phyloP scores from a whole-genome alignment of 2,888 invertebrate species.

The Bruchidius siliquastri region DNA sequence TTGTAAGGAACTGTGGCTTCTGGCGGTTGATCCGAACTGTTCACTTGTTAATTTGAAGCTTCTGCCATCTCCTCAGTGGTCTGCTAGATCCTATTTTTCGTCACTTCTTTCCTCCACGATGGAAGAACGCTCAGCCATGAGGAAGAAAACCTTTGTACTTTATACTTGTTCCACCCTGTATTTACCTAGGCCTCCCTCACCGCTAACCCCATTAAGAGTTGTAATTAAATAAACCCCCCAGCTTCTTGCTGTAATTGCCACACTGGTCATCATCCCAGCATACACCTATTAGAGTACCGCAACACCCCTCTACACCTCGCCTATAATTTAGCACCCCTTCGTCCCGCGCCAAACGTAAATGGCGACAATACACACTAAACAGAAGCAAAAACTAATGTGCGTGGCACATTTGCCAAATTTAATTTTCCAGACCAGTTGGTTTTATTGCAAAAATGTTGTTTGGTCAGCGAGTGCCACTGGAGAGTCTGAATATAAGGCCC shows the following conservation, averaged over 20 bases:
- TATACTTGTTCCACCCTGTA: neutral
- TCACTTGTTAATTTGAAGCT: too few species aligned
- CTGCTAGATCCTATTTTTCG: too few species aligned
- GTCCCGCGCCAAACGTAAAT: constrained; percentile 26
- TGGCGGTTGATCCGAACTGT: too few species aligned
- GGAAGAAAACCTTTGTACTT: too few species aligned
- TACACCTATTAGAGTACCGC: neutral
- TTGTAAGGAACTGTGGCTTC: too few species aligned
- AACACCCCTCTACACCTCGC: neutral
- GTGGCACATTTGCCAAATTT: constrained; percentile 47
- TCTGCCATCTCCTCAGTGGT: too few species aligned
- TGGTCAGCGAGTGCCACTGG: constrained; percentile 33
- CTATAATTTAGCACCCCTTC: neutral
- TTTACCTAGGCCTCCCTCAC: neutral
- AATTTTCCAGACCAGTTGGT: constrained; percentile 45
- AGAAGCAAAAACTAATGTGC: constrained; percentile 46
- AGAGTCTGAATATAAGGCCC: constrained; percentile 32
- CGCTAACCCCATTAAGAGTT: neutral
- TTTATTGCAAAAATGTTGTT: constrained; percentile 43
- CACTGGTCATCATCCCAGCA: neutral
- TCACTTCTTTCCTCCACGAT: too few species aligned
- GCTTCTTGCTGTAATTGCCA: neutral
- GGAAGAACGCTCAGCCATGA: too few species aligned
- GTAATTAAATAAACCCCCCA: neutral
- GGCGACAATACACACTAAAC: constrained; percentile 29